Evolutionary conservation across 1,140 invertebrate species (phyloP), one percentile per base, ranked within the genome.

Genomic region (Achroia grisella): DNA sequence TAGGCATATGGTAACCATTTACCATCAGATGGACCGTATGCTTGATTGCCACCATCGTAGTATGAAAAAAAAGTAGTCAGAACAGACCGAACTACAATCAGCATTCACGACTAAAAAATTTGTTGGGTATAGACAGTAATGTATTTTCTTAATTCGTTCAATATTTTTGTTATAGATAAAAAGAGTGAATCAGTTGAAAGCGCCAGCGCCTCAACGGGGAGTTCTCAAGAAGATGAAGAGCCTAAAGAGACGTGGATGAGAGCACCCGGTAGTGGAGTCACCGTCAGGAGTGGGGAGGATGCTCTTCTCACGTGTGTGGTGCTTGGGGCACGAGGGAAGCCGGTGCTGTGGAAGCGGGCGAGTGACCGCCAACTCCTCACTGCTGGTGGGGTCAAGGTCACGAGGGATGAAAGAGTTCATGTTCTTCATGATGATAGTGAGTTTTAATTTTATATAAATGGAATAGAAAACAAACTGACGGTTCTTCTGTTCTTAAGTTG

Each of bases 251-350:
- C 79, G 0, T 79, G 71, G 64, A 83, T 83, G 79, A 46, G 65
- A 5, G 63, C 75, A 4, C 74, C 76, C 1, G 61, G 55, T 0
- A 68, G 69, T 0, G 69, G 67, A 1, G 71, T 78, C 0, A 63
- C 71, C 0, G 72, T 76, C 2, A 73, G 61, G 41, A 91, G 92
- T 64, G 92, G 91, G 4, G 92, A 93, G 48, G 92, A 94, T 64
- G 92, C 91, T 8, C 76, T 93, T 9, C 82, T 94, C 10, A 93
- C 92, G 1, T 94, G 93, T 68, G 91, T 93, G 12, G 92, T 94
- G 6, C 87, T 90, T 14, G 89, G 92, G 31, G 89, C 90, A 8
- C 89, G 88, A 2, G 84, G 89, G 8, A 89, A 90, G 52, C 86
- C 88, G 23, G 91, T 92, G 4, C 87, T 94, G 4, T 89, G 93